These are phyloP conservation scores for Sorex fumeus DNA, from an alignment of 2,113 vertebrate species.

Conservation along the genomic window DNA sequence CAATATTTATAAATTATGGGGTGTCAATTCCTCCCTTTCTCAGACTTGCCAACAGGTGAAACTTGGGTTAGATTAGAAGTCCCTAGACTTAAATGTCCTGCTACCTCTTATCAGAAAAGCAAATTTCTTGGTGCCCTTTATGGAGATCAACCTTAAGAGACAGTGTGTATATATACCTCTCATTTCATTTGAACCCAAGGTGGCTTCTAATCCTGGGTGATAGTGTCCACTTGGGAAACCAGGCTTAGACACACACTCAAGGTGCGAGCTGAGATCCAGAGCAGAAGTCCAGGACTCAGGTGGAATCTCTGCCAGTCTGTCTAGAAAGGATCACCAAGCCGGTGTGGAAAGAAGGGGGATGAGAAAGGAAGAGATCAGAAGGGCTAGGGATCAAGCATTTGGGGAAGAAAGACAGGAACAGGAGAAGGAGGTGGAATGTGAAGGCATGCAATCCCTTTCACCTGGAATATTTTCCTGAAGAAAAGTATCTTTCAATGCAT, in stretches of 20 bases:
- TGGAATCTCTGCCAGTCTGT: neutral
- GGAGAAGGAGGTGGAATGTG: neutral
- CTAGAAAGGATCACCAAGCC: neutral
- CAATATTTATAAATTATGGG: neutral
- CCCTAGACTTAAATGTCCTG: too few species aligned
- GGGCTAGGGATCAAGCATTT: neutral
- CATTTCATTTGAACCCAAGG: too few species aligned
- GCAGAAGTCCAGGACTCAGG: neutral
- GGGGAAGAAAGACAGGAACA: neutral
- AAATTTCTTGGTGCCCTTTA: too few species aligned
- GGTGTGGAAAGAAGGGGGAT: too few species aligned
- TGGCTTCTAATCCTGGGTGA: too few species aligned
- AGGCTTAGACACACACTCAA: neutral
- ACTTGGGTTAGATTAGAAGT: neutral
- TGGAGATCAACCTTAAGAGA: too few species aligned
- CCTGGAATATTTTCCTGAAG: constrained; percentile 21
- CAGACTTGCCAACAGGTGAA: neutral
- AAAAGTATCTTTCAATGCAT: neutral
- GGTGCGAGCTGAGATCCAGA: neutral
- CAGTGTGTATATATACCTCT: too few species aligned
- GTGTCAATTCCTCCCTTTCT: neutral
- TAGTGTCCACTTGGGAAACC: too few species aligned
- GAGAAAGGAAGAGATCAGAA: neutral
- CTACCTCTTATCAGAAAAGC: too few species aligned
- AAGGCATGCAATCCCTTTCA: neutral